Percentiles rank a stretch among this genome's conserved stretches.
These are phyloP conservation scores for Panurus biarmicus DNA, from an alignment of 2,113 vertebrate genomes.

Conservation along the genomic window DNA sequence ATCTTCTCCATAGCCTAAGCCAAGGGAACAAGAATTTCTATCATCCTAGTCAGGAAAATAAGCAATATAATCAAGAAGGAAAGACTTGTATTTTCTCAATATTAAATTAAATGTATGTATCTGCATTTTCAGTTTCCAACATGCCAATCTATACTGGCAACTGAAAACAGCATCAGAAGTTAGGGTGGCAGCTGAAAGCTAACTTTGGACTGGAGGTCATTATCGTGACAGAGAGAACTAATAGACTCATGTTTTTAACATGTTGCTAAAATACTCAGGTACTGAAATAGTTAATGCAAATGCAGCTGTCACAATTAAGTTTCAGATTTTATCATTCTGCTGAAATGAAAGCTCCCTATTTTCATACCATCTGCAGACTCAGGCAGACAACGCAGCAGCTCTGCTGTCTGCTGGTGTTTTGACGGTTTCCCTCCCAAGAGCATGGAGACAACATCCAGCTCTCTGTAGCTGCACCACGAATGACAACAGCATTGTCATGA, in stretches of 20 bases:
- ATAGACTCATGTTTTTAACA: neutral
- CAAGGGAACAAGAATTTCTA: neutral
- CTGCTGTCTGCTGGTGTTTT: neutral
- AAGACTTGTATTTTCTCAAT: neutral
- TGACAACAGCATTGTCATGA: neutral
- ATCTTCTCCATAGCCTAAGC: neutral
- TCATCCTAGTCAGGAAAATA: neutral
- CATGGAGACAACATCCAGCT: neutral
- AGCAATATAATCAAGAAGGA: neutral
- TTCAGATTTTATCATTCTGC: neutral
- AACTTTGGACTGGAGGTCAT: neutral
- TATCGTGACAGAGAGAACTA: neutral
- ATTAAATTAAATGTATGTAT: neutral
- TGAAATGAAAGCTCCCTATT: neutral
- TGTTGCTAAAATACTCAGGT: neutral
- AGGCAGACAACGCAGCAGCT: neutral
- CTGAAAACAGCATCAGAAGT: neutral
- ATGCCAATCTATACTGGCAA: neutral
- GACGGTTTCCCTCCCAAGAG: neutral
- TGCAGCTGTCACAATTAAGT: neutral
- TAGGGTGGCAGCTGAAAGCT: neutral
- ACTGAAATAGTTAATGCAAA: conserved; percentile 2
- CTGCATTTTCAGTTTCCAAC: neutral
- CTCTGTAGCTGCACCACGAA: neutral
- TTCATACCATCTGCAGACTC: neutral